Percentiles rank a stretch among this genome's conserved stretches.
These are phyloP conservation scores for Setophaga kirtlandii DNA, from an alignment of 2,113 vertebrate genomes.

Conservation along the genomic window DNA sequence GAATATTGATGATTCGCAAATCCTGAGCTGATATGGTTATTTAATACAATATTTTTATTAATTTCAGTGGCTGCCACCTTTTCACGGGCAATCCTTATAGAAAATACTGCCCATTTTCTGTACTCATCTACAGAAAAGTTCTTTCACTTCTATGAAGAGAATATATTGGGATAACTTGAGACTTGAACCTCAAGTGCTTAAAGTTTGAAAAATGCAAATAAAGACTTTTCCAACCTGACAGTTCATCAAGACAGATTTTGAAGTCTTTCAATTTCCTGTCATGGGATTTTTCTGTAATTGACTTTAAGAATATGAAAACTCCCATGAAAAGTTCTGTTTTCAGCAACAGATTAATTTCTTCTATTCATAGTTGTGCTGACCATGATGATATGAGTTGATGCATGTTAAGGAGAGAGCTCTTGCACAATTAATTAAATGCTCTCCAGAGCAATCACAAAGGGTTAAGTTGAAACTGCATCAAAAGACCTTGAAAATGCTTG, in stretches of 20 bases:
- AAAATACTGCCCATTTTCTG: neutral
- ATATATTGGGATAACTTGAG: neutral
- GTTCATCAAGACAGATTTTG: neutral
- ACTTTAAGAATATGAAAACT: neutral
- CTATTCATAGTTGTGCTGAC: neutral
- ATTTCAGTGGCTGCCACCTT: neutral
- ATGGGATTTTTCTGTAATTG: neutral
- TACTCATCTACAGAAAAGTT: neutral
- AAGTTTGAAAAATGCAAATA: neutral
- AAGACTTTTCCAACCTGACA: neutral
- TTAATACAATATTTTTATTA: neutral
- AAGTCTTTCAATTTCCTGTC: neutral
- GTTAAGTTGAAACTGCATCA: neutral
- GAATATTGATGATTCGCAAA: neutral
- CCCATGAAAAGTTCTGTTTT: neutral
- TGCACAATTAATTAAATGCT: neutral
- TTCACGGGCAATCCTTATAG: neutral
- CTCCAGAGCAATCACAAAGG: neutral
- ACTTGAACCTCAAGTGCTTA: neutral
- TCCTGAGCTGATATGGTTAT: neutral
- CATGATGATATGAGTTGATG: neutral
- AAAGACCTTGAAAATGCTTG: neutral
- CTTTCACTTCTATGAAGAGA: neutral
- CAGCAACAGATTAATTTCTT: neutral
- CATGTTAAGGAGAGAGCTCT: neutral